Base-by-base conservation (phyloP, 2,888 invertebrate genomes). In the Yponomeuta cagnagella region DNA sequence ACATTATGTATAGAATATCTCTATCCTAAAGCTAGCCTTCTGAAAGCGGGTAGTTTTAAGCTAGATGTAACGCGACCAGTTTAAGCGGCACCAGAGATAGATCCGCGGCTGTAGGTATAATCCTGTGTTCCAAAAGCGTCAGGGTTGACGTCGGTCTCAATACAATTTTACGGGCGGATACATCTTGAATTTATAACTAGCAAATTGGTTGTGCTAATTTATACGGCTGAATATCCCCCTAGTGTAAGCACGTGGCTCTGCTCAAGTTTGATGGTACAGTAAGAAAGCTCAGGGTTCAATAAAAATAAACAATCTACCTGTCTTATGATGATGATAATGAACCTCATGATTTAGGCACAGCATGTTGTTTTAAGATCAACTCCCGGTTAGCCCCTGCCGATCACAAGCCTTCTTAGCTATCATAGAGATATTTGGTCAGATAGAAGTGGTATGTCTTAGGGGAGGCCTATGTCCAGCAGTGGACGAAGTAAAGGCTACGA, bases 171-270 rank as follows among this genome's bases (percentile, higher is more conserved):
- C 85, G 88, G 83, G 80, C 79, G 88, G 85, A 88, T 90, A 89
- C 89, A 89, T 88, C 90, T 90, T 88, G 90, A 90, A 91, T 91
- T 91, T 90, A 90, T 91, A 90, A 91, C 90, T 84, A 89, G 87
- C 85, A 89, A 91, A 90, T 90, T 89, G 91, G 84, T 85, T 82
- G 84, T 83, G 84, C 83, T 87, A 87, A 88, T 89, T 88, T 88
- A 85, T 88, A 86, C 83, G 85, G 15, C 85, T 83, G 87, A 87
- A 90, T 89, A 88, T 90, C 89, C 43, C 43, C 6, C 89, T 77
- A 79, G 78, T 81, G 83, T 12, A 12, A 66, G 33, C 12, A 3
- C 66, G 30, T 30, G 66, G 9, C 33, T 30, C 10, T n/a, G 66
- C 4, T 66, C 10, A 66, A 31, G 31, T 12, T 30, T 66, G 66